Evolutionary conservation across 1,140 invertebrate species (phyloP).

Genomic region (Ostrea denselamellosa): DNA sequence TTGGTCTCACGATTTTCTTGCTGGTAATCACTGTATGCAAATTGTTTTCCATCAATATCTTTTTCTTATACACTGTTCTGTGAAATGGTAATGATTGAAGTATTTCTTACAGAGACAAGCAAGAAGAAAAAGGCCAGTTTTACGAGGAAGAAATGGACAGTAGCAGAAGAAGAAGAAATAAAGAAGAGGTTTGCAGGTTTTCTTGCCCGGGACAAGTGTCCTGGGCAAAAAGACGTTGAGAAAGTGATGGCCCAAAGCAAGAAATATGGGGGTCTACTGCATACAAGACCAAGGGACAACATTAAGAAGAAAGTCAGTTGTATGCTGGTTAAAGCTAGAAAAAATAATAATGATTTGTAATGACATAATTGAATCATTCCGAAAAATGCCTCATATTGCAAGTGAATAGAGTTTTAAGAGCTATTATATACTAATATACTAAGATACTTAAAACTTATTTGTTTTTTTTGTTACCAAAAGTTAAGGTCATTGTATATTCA

Average conservation of each 20-base stretch:
- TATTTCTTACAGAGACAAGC: not conserved
- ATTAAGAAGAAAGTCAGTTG: constrained; percentile 24
- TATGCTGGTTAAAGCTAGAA: constrained; percentile 9
- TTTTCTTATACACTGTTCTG: too few species aligned
- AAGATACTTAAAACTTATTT: too few species aligned
- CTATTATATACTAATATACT: too few species aligned
- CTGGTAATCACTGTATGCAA: too few species aligned
- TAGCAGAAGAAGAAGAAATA: constrained; percentile 32
- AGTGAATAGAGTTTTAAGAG: too few species aligned
- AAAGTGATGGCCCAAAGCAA: constrained; percentile 2
- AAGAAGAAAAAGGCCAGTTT: constrained; percentile 10
- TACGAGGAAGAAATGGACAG: constrained; percentile 29
- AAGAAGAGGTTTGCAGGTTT: not conserved
- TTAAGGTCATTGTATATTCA: not conserved
- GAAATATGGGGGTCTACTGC: not conserved
- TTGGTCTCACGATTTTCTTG: not conserved
- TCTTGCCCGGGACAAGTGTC: not conserved
- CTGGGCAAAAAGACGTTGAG: constrained; percentile 31
- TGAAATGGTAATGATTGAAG: not conserved
- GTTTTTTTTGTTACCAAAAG: constrained; percentile 5
- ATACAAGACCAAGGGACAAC: constrained; percentile 10
- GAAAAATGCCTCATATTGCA: not conserved
- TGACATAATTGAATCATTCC: not conserved
- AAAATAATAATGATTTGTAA: not conserved
- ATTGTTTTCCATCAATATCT: too few species aligned